Evolutionary conservation across 2,797 vertebrate genomes (phyloP).

Genomic region (Sebastes minor): DNA sequence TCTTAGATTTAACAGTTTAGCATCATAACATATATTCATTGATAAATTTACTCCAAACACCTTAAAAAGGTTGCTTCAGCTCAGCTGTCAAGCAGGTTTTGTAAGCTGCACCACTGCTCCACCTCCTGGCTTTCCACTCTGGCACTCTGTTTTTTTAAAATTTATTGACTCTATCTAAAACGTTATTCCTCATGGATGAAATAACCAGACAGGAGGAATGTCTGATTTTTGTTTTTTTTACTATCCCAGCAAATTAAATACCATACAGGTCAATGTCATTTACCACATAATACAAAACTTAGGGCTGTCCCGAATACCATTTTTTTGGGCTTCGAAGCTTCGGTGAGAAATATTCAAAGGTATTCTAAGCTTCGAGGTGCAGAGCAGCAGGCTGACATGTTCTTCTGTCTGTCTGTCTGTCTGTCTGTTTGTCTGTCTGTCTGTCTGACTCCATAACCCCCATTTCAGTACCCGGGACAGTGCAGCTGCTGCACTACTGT

Average conservation of each 20-base stretch:
- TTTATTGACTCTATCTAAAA: neutral
- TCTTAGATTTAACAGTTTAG: neutral
- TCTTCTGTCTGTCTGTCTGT: no score
- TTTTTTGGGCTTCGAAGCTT: no score
- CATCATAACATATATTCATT: neutral
- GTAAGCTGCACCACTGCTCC: conserved; percentile 36
- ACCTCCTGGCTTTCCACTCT: conserved; percentile 33
- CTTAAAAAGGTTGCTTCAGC: neutral
- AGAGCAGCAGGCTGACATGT: no score
- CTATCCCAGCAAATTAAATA: no score
- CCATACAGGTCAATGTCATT: neutral
- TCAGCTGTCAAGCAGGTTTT: neutral
- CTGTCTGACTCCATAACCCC: no score
- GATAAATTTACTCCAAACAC: neutral
- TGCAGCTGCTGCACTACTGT: no score
- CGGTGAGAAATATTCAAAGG: no score
- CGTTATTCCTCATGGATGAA: neutral
- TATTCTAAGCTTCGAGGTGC: no score
- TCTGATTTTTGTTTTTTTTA: neutral
- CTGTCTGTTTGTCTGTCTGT: no score
- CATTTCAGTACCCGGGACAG: no score
- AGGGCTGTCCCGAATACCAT: no score
- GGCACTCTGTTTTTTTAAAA: neutral
- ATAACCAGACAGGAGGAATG: neutral
- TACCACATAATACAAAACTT: neutral